Percentiles rank a stretch among this genome's conserved stretches.
phyloP scores from a whole-genome alignment of 1,140 invertebrate genomes.

The Oryctes rhinoceros region DNA sequence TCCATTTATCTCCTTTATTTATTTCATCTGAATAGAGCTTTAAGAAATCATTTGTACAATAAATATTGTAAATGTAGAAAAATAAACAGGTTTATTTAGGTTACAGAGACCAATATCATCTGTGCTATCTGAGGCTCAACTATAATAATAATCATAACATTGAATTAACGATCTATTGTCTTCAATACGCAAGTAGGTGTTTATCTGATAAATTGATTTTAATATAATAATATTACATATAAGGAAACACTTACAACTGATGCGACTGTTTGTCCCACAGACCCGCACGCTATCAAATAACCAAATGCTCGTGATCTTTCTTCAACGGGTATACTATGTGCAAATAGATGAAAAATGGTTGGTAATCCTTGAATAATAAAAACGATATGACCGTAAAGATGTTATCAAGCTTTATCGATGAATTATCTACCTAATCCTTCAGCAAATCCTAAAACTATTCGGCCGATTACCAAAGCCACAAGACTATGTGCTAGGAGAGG shows the following conservation, averaged over 20 bases:
- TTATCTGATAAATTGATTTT: neutral
- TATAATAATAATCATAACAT: neutral
- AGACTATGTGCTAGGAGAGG: constrained; percentile 75
- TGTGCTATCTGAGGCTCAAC: too few species aligned
- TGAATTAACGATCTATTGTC: too few species aligned
- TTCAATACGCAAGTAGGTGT: neutral
- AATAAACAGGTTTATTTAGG: too few species aligned
- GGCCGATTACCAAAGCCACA: constrained; percentile 69
- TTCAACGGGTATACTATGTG: constrained; percentile 77
- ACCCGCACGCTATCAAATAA: constrained; percentile 78
- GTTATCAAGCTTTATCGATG: neutral
- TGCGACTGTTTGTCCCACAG: constrained; percentile 80
- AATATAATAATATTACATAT: too few species aligned
- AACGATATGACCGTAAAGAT: neutral
- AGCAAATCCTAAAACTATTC: constrained; percentile 77
- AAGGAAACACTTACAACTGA: constrained; percentile 68
- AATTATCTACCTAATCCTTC: constrained; percentile 75
- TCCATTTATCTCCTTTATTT: too few species aligned
- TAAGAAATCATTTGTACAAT: too few species aligned
- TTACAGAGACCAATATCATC: too few species aligned
- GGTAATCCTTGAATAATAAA: constrained; percentile 67
- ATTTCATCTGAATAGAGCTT: too few species aligned
- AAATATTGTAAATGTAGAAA: too few species aligned
- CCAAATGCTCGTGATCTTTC: constrained; percentile 80
- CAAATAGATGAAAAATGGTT: constrained; percentile 83